Base-by-base conservation (phyloP, 2,113 vertebrate genomes). In the Bubo blakistoni region DNA sequence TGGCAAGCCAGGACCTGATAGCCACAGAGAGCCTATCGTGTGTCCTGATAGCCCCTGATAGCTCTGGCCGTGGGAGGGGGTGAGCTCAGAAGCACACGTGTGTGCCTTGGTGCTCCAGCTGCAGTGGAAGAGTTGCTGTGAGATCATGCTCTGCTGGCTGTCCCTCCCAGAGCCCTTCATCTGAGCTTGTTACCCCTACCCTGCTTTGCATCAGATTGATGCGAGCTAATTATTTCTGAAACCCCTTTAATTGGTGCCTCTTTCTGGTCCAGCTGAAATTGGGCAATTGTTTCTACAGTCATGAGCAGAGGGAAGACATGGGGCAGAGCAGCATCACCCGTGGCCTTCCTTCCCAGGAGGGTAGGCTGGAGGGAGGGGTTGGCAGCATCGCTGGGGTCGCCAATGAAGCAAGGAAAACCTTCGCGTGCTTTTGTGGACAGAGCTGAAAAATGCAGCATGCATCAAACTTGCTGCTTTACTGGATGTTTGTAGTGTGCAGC, bases 211-310 rank as follows among this genome's bases (percentile, higher is more conserved):
- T 94, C 76, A 47, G 49, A 46, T 58, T 80, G 36, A 70, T 4
- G n/a, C 0, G 3, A 77, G 92, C 55, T 94, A 81, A 92, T 94
- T 95, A 55, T 92, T 94, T 91, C n/a, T 92, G 92, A 96, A 95
- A 83, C 19, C 26, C 7, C 20, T 80, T 80, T 86, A 83, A 58
- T 29, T 94, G 67, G 32, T 77, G 36, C 38, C 59, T 88, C 65
- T 91, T 59, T 88, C 69, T 87, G 61, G 25, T 89, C 77, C 61
- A 55, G 65, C 55, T 91, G 72, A 52, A 83, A 54, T 2, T 29
- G 44, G 54, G 65, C 61, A 86, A 32, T 40, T 82, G 46, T 80
- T 78, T n/a, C 76, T 78, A 36, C n/a, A 58, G 71, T 73, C 40
- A 8, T 7, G 40, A 94, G 72, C 38, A 80, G 63, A 73, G 46